Evolutionary conservation across 2,888 invertebrate genomes (phyloP).

Genomic region (Lepas anatifera): DNA sequence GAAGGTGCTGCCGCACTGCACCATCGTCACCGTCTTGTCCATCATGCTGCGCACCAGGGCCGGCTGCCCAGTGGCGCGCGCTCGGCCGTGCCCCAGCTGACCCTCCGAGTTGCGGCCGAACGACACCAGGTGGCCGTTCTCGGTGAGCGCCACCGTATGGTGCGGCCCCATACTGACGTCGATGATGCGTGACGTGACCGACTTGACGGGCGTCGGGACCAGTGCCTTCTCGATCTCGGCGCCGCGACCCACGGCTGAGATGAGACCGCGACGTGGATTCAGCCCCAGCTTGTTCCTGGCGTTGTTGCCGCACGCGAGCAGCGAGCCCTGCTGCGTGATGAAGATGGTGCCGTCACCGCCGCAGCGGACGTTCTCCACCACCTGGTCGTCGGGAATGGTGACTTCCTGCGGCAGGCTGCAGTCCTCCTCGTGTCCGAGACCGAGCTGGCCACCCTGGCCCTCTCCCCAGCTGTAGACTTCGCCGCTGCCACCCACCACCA

Average conservation of each 20-base stretch:
- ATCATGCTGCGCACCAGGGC: conserved; percentile 37
- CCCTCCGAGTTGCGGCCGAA: conserved; percentile 52
- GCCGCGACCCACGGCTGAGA: conserved; percentile 20
- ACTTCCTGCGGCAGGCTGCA: conserved; percentile 39
- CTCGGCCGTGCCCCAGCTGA: conserved; percentile 45
- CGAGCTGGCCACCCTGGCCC: conserved; percentile 48
- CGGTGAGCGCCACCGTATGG: conserved; percentile 49
- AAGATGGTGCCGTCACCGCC: conserved; percentile 49
- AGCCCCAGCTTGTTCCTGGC: conserved; percentile 29
- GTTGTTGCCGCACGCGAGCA: conserved; percentile 52
- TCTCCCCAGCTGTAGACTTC: conserved; percentile 53
- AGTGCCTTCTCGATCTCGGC: conserved; percentile 36
- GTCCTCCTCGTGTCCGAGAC: conserved; percentile 42
- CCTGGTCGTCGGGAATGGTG: conserved; percentile 37
- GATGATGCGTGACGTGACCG: conserved; percentile 43
- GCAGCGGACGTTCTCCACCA: conserved; percentile 43
- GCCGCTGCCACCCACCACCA: conserved; percentile 47
- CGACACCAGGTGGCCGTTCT: conserved; percentile 49
- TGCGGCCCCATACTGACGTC: conserved; percentile 46
- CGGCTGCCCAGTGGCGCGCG: conserved; percentile 33
- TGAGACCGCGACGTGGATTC: conserved; percentile 18
- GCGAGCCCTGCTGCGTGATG: conserved; percentile 45
- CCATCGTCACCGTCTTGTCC: conserved; percentile 38
- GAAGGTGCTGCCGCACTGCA: conserved; percentile 50
- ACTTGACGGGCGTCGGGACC: conserved; percentile 37